Conservation (phyloP, 2,797 vertebrate genomes). For the Darevskia nairensis region DNA sequence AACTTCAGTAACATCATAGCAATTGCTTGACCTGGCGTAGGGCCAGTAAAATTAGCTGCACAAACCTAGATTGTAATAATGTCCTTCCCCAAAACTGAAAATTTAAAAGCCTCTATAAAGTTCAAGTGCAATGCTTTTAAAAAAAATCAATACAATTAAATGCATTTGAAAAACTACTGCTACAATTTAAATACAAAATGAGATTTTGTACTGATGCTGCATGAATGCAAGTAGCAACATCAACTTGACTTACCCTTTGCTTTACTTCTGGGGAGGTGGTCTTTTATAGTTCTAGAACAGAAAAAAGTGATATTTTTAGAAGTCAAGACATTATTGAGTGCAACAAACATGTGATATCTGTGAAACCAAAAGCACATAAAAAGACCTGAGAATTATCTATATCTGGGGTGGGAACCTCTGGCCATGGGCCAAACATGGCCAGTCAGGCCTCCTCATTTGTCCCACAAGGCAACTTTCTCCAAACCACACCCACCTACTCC, state of each 20-base stretch:
- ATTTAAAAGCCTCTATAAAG: background rate
- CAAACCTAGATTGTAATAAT: background rate
- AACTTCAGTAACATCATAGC: conserved; percentile 2
- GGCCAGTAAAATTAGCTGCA: background rate
- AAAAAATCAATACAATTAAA: background rate
- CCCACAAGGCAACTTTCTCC: too few relatives aligned
- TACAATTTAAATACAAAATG: background rate
- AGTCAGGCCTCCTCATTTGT: too few relatives aligned
- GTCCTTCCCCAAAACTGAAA: background rate
- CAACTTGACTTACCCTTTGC: conserved; percentile 67
- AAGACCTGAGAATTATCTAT: background rate
- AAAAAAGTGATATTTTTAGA: conserved; percentile 39
- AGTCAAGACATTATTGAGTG: background rate
- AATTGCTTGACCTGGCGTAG: background rate
- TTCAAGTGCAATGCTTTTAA: background rate
- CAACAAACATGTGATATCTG: background rate
- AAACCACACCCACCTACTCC: too few relatives aligned
- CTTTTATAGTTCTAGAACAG: conserved; percentile 69
- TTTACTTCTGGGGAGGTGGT: conserved; percentile 63
- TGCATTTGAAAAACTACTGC: background rate
- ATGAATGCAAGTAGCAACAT: background rate
- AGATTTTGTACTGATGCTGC: background rate
- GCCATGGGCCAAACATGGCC: too few relatives aligned
- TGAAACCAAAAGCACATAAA: background rate
- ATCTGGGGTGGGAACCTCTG: too few relatives aligned